Base-by-base conservation (phyloP, 2,888 invertebrate genomes). In the Tribolium freemani region DNA sequence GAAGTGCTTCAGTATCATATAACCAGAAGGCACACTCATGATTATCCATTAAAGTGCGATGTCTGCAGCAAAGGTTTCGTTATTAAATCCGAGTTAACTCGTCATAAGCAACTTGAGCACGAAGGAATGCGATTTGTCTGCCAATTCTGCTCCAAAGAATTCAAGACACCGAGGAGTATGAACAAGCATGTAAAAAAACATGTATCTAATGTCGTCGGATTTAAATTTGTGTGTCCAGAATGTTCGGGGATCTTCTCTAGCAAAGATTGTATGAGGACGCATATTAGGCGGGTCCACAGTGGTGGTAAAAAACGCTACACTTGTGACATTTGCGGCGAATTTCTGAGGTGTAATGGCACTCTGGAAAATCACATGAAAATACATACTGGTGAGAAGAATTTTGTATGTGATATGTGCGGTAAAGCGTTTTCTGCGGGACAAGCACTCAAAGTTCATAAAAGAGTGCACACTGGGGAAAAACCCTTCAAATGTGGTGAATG, bases 331-430 rank as follows among this genome's bases (percentile, higher is more conserved):
- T 81, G 80, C 58, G 76, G 75, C 2, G 76, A 80, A 66, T 30
- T 1, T 1, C 1, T 51, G 51, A 10, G 5, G 6, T 10, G 10
- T 9, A 10, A 78, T 57, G 76, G 76, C n/a, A n/a, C n/a, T n/a
- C 13, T 74, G 84, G n/a, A 79, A 79, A 44, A 81, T 83, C 84
- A 84, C 72, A 79, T 81, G 64, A 80, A 80, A 44, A 82, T 77
- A 72, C 90, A 90, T 74, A 88, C 88, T 0, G 90, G 90, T 0
- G 90, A 89, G 70, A 89, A 89, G 63, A 84, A 84, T 4, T 84
- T 84, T 69, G 81, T 82, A 63, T 86, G 89, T 74, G 87, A 88
- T 76, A 87, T 88, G 45, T 89, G 89, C 75, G 89, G 88, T 46
- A 89, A 89, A 69, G 87, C 88, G 20, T 89, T 89, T 72, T 88